Conservation (phyloP, 2,797 vertebrate species). For the Poecile montanus region DNA sequence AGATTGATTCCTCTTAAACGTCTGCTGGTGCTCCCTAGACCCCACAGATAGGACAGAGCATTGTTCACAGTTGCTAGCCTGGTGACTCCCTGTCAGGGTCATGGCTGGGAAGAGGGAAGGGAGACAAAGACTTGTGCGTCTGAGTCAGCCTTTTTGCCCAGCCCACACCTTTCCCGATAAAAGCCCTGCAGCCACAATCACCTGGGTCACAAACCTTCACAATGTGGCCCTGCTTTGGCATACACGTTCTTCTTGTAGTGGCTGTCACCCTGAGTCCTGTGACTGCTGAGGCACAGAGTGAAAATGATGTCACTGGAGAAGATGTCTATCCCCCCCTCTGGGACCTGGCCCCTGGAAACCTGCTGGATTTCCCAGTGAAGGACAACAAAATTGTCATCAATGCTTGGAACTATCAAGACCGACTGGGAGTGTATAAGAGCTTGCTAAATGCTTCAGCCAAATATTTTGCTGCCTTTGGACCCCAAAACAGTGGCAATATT, state of each 20-base stretch:
- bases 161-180: conserved; percentile 35
- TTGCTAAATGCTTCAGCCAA: conserved; percentile 77
- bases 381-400: conserved; percentile 68
- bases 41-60: not conserved
- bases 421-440: conserved; percentile 82
- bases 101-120: not conserved
- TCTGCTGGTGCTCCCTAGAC: not conserved
- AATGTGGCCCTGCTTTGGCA: not conserved
- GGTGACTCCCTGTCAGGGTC: not conserved
- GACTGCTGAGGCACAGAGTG: rapidly evolving
- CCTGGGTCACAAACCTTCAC: not conserved
- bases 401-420: conserved; percentile 81
- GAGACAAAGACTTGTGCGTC: not conserved
- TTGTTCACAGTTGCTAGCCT: not conserved
- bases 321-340: conserved; percentile 77
- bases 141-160: conserved; percentile 21
- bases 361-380: conserved; percentile 67
- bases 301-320: not conserved
- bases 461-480: conserved; percentile 78
- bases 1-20: not conserved
- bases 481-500: conserved; percentile 74
- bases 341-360: conserved; percentile 64
- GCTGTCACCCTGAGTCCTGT: not conserved
- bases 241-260: not conserved
- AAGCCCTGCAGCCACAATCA: not conserved